Evolutionary conservation across 2,888 invertebrate genomes (phyloP), one percentile per base, ranked within the genome.

Genomic region (Pycnomerus fuliginosus): DNA sequence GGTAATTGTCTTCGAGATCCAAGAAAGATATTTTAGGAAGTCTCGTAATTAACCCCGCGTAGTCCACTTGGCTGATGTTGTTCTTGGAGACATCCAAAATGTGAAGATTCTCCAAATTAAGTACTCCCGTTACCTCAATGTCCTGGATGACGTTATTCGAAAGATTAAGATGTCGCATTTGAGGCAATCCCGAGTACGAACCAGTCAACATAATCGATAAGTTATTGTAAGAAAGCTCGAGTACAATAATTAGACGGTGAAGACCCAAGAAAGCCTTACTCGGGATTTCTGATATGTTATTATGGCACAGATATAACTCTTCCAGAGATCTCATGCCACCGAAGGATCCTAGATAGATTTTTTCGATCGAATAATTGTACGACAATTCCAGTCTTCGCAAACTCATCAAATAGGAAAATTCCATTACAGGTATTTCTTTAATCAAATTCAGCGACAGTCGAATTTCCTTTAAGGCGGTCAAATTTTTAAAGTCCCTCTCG

Each of bases 31-130:
- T 48, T 14, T 58, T 60, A 0, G 70, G 70, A 28, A 69, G 47
- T 34, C 70, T 57, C 1, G 60, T 50, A 8, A 66, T 56, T 12
- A 72, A 47, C 3, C 55, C 47, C 8, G 61, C 57, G 46, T 70
- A 72, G 45, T 72, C 69, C 2, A 72, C 44, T 48, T 68, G 61
- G 1, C 50, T 51, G 4, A 72, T 45, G 5, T 60, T 55, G 43
- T 71, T 72, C 35, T 54, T 46, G 0, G 70, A 68, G 2, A 72
- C 40, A 48, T 72, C 72, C 16, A 72, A 44, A 15, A 64, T 61
- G 40, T 70, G 65, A 4, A 72, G 45, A 47, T 60, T 68, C 23
- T 61, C 60, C 16, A 72, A 37, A 2, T 61, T 56, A 30, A 68
- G 60, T 3, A 70, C 61, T 11, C 70, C 70, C 5, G 62, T 67